Conservation (phyloP, 1,140 invertebrate species). For the Pseudomyrmex dendroicus region DNA sequence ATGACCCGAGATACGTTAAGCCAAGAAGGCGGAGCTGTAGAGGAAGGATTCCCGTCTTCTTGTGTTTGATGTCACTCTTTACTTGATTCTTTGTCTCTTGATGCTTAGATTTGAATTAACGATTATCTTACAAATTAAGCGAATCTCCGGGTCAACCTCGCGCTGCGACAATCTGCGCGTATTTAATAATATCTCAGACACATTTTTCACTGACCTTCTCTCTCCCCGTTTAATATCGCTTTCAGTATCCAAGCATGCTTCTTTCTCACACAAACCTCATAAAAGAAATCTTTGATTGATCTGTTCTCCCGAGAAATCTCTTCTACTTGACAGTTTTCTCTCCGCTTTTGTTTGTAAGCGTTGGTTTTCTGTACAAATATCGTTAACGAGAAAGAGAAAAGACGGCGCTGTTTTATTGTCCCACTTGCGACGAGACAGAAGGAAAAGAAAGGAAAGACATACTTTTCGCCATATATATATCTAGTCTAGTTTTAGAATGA, state of each 20-base stretch:
- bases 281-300: not conserved
- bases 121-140: constrained; percentile 34
- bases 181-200: constrained; percentile 23
- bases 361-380: constrained; percentile 10
- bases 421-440: constrained; percentile 5
- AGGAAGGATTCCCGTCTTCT: too few relatives aligned
- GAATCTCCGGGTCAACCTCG: constrained; percentile 5
- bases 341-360: not conserved
- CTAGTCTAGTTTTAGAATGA: too few relatives aligned
- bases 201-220: constrained; percentile 17
- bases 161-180: constrained; percentile 24
- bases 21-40: too few relatives aligned
- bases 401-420: not conserved
- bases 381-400: not conserved
- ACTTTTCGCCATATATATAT: too few relatives aligned
- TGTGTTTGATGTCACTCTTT: too few relatives aligned
- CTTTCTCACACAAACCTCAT: not conserved
- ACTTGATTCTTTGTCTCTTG: constrained; percentile 12
- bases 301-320: constrained; percentile 12
- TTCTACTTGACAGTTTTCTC: not conserved
- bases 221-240: not conserved
- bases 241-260: not conserved
- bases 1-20: too few relatives aligned
- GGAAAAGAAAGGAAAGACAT: too few relatives aligned
- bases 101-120: constrained; percentile 48